These are phyloP conservation scores for Borostomias antarcticus DNA, from an alignment of 2,797 vertebrate genomes.

Conservation along the genomic window DNA sequence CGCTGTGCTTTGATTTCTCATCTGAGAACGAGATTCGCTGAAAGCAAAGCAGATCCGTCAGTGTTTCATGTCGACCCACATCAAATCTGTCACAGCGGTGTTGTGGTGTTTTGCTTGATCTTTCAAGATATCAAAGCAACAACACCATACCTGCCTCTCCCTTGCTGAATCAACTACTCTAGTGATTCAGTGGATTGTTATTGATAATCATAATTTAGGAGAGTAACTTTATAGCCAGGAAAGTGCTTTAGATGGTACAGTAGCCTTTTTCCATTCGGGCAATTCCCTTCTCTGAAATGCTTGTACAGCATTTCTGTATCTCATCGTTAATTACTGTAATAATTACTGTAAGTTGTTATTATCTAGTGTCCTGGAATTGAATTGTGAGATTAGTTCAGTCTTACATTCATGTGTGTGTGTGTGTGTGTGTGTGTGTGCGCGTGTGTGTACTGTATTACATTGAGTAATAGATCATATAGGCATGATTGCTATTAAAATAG, in stretches of 20 bases:
- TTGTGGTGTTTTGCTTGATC: not conserved
- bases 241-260: not conserved
- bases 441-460: too few species aligned
- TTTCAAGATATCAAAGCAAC: not conserved
- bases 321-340: not conserved
- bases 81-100: constrained; percentile 45
- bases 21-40: constrained; percentile 64
- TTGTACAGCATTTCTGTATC: not conserved
- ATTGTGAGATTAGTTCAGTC: too few species aligned
- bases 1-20: constrained; percentile 47
- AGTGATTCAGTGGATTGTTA: too few species aligned
- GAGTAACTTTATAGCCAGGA: not conserved
- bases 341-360: not conserved
- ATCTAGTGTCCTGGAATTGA: not conserved
- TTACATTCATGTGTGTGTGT: too few species aligned
- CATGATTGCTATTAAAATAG: too few species aligned
- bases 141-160: constrained; percentile 6
- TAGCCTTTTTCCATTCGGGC: too few species aligned
- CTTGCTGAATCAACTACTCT: constrained; percentile 30
- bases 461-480: too few species aligned
- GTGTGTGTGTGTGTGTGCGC: too few species aligned
- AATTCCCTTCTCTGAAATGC: not conserved
- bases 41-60: constrained; percentile 46
- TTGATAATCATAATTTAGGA: not conserved
- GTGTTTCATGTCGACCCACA: constrained; percentile 54